A percentile compares a stretch with the other conserved stretches of the same genome.
Evolutionary conservation across 2,113 vertebrate species (phyloP).

Genomic region (Chloropsis hardwickii): DNA sequence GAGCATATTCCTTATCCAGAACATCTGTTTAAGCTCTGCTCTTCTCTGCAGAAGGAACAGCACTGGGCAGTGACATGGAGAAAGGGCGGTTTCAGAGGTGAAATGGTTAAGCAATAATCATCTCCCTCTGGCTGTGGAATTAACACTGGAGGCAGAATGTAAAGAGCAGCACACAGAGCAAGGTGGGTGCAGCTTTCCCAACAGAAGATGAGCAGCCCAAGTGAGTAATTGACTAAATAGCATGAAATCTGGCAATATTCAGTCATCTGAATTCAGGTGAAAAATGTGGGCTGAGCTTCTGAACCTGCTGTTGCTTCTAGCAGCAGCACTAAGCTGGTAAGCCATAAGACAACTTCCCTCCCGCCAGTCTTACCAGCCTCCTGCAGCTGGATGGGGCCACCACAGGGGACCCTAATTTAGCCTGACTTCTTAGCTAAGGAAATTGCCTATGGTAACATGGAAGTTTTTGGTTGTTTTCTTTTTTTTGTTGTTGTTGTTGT

Average conservation of each 20-base stretch:
- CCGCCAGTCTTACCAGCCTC: not conserved
- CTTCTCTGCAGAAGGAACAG: not conserved
- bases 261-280: conserved; percentile 34
- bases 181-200: not conserved
- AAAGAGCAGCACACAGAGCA: not conserved
- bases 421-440: not conserved
- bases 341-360: rapidly evolving
- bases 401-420: not conserved
- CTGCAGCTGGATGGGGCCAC: not conserved
- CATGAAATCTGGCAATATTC: conserved; percentile 11
- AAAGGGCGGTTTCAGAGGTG: not conserved
- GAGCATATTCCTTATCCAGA: not conserved
- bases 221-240: conserved; percentile 42
- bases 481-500: too few relatives aligned
- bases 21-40: not conserved
- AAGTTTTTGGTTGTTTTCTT: not conserved
- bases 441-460: not conserved
- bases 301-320: conserved; percentile 1
- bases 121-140: not conserved
- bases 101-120: not conserved
- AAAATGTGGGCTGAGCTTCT: conserved; percentile 13
- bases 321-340: not conserved
- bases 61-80: not conserved
- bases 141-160: not conserved
- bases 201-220: not conserved